Conservation (phyloP, 2,113 vertebrate genomes). For the Mionectes macconnelli region DNA sequence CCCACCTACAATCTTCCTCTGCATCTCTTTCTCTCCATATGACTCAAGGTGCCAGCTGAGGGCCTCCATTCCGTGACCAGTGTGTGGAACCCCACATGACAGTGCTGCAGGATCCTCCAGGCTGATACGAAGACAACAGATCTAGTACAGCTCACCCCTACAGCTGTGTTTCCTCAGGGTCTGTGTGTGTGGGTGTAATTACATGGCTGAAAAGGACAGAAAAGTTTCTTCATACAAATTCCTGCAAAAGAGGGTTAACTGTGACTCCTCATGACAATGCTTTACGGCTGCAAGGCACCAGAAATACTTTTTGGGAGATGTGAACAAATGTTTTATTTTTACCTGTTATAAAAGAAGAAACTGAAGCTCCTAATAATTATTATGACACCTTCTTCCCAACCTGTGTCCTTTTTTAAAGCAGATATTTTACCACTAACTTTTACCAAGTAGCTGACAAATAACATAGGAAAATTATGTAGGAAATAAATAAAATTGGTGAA, state of each 20-base stretch:
- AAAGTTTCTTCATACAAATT: neutral
- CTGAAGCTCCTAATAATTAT: neutral
- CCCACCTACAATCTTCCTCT: neutral
- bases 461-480: neutral
- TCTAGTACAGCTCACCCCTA: neutral
- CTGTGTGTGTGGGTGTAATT: neutral
- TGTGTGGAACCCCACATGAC: neutral
- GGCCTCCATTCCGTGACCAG: neutral
- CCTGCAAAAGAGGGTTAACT: neutral
- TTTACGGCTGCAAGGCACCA: neutral
- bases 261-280: neutral
- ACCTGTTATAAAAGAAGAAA: neutral
- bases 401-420: neutral
- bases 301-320: neutral
- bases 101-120: neutral
- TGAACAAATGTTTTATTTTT: neutral
- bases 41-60: neutral
- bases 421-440: neutral
- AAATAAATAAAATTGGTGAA: neutral
- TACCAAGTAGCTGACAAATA: neutral
- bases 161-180: neutral
- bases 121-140: neutral
- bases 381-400: rapidly evolving
- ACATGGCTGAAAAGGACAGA: neutral
- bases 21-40: neutral